These are phyloP conservation scores for Ia io DNA, from an alignment of 2,113 vertebrate species.

Conservation along the genomic window DNA sequence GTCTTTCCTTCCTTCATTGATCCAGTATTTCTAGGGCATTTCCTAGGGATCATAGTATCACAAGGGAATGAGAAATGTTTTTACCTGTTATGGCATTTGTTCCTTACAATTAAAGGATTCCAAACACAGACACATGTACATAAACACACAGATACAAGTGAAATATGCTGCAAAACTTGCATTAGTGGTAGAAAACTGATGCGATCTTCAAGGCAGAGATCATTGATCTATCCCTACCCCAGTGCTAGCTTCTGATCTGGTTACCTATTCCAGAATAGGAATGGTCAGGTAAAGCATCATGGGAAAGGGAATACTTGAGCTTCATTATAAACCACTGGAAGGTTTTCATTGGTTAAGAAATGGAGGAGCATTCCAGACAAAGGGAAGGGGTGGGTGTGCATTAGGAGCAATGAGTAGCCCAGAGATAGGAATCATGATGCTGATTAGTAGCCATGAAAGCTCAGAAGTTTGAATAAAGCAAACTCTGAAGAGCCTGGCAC, in stretches of 20 bases:
- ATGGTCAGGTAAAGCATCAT: neutral
- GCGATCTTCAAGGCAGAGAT: neutral
- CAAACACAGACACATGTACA: neutral
- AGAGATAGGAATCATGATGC: neutral
- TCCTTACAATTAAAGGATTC: neutral
- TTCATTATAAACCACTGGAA: neutral
- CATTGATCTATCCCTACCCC: rapidly evolving
- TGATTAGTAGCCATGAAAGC: neutral
- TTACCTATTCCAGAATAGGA: neutral
- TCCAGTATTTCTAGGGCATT: neutral
- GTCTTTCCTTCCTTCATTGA: neutral
- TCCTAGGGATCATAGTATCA: neutral
- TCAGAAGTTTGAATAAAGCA: neutral
- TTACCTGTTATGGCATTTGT: neutral
- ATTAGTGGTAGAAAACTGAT: neutral
- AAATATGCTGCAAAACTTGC: neutral
- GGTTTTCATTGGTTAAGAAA: neutral
- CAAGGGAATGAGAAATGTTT: neutral
- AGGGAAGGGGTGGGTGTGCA: neutral
- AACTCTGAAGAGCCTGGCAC: neutral
- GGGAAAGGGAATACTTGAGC: neutral
- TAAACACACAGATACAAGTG: neutral
- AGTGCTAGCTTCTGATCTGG: neutral
- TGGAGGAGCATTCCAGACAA: neutral
- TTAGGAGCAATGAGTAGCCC: neutral